Percentiles rank a stretch among this genome's conserved stretches.
phyloP scores from a whole-genome alignment of 1,140 invertebrate species.

The Antheraea pernyi region DNA sequence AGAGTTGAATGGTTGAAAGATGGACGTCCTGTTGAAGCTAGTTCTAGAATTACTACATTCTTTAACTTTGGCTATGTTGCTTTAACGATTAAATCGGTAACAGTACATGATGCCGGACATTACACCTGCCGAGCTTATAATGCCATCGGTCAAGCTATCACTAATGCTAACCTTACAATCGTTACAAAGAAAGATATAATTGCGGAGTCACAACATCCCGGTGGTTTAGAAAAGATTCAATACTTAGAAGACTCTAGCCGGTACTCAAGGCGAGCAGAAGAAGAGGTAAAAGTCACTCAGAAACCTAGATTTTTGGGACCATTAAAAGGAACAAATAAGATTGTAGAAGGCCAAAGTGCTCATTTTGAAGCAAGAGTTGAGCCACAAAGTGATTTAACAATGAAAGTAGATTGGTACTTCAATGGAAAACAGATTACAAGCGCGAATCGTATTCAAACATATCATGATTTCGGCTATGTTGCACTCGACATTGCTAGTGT shows the following conservation, averaged over 20 bases:
- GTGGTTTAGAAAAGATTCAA: constrained; percentile 93
- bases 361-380: constrained; percentile 98
- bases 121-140: constrained; percentile 96
- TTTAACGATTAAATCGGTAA: constrained; percentile 96
- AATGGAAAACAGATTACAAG: constrained; percentile 91
- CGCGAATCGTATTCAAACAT: constrained; percentile 93
- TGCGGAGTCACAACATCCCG: constrained; percentile 92
- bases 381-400: constrained; percentile 93
- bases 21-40: constrained; percentile 93
- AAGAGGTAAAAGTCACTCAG: constrained; percentile 87
- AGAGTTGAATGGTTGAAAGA: constrained; percentile 98
- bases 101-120: constrained; percentile 93
- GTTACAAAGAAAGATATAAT: constrained; percentile 92
- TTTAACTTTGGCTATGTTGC: constrained; percentile 98
- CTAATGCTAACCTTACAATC: constrained; percentile 92
- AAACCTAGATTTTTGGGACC: constrained; percentile 92
- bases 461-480: constrained; percentile 97
- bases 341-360: constrained; percentile 96
- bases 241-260: constrained; percentile 90
- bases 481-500: constrained; percentile 95
- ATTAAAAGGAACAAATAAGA: constrained; percentile 93
- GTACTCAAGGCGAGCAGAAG: constrained; percentile 83
- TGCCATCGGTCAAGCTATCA: constrained; percentile 91
- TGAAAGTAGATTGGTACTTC: constrained; percentile 95
- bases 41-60: constrained; percentile 95